Conservation (phyloP, 1,140 invertebrate species). For the Trichomalopsis sarcophagae region DNA sequence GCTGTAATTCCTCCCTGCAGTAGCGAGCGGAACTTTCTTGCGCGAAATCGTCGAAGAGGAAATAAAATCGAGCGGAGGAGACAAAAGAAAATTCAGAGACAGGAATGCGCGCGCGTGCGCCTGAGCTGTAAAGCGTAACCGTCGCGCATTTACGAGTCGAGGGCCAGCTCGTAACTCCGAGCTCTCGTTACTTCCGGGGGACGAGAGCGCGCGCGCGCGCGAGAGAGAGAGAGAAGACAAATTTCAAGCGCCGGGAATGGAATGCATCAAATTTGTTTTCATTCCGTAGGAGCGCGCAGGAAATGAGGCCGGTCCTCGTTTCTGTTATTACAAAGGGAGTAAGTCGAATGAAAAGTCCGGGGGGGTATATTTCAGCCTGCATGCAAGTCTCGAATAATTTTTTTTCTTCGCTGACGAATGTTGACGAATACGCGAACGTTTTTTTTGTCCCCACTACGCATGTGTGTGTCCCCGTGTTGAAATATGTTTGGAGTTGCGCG, state of each 20-base stretch:
- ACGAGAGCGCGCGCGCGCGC: no score
- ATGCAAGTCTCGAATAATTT: no score
- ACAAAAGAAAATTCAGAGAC: constrained; percentile 1
- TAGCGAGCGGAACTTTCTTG: no score
- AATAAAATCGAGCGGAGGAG: background rate
- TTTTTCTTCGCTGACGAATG: background rate
- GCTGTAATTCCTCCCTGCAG: no score
- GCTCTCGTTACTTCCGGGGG: constrained; percentile 14
- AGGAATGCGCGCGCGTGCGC: background rate
- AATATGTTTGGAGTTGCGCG: background rate
- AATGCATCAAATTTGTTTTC: constrained; percentile 38
- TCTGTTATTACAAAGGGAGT: background rate
- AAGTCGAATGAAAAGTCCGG: background rate
- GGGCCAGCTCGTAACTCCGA: constrained; percentile 8
- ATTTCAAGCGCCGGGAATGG: constrained; percentile 1
- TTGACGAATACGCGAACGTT: no score
- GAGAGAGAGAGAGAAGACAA: constrained; percentile 8
- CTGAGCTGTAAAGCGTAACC: constrained; percentile 19
- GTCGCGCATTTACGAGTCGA: constrained; percentile 32
- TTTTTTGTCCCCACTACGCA: no score
- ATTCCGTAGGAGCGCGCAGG: constrained; percentile 2
- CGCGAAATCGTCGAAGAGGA: background rate
- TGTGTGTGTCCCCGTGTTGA: background rate
- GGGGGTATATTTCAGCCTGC: no score
- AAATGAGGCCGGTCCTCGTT: background rate